Base-by-base conservation (phyloP, 2,888 invertebrate genomes). In the Smittia sp. region DNA sequence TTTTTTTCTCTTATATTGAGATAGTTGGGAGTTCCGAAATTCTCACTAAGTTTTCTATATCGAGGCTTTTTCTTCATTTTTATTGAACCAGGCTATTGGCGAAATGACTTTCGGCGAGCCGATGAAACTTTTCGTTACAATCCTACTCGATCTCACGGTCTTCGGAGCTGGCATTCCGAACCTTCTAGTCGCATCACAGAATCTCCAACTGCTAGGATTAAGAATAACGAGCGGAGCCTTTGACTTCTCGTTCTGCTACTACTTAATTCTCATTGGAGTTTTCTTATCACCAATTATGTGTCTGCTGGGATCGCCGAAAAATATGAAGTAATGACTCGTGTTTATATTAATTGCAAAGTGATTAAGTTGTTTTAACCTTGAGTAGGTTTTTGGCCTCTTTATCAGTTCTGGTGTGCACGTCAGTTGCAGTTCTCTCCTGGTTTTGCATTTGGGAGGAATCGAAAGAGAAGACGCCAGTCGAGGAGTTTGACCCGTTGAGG, bases 241-340 rank as follows among this genome's bases (percentile, higher is more conserved):
- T 74, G 85, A 88, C 76, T 82, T 92, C 62, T 89, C 92, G 0
- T 93, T 90, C 80, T 94, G 94, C 79, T 89, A 90, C 76, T 94
- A 93, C 93, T 87, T 94, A 79, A 80, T 93, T 22, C 82, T 94
- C 18, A 85, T 94, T 1, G 93, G 91, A 0, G 79, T 88, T 1
- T 79, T 90, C 70, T 84, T 95, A 22, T 90, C 91, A 76, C 94
- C 94, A 0, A 81, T 93, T 70, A 88, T 92, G 85, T 94, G 94
- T 32, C 32, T 32, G 93, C 85, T 94, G 4, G 94, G 94, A 67
- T 93, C 94, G 75, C 94, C 95, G 0, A 93, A 93, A 80, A 93
- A 95, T 79, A 93, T 95, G 90, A 93, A 94, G 95, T 94, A 81
- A 32, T n/a, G 32, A 32, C 32, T 32, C 32, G 32, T 86, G 85